A percentile compares a stretch with the other conserved stretches of the same genome.
Conservation (phyloP, 2,113 vertebrate genomes). For the Mohoua ochrocephala region DNA sequence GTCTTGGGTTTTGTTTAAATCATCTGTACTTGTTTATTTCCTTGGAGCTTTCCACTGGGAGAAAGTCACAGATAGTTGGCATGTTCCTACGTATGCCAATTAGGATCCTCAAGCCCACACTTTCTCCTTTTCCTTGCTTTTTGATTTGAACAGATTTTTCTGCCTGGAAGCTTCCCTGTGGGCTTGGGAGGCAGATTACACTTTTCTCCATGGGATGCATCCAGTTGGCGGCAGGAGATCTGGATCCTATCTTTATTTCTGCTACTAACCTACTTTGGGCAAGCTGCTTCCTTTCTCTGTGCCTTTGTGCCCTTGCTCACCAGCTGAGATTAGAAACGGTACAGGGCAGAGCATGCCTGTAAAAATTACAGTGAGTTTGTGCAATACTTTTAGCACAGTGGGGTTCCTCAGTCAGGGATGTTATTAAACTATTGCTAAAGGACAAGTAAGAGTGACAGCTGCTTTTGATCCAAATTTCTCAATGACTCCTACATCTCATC, state of each 20-base stretch:
- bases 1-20: background rate
- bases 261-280: constrained; percentile 54
- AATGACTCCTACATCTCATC: background rate
- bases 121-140: background rate
- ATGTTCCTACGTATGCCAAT: background rate
- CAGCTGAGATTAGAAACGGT: constrained; percentile 10
- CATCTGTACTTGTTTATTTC: background rate
- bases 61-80: background rate
- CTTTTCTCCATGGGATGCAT: background rate
- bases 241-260: constrained; percentile 40
- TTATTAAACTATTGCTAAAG: background rate
- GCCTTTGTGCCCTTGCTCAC: constrained; percentile 40
- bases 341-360: constrained; percentile 11
- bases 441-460: constrained; percentile 23
- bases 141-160: constrained; percentile 28
- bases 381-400: constrained; percentile 18
- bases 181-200: constrained; percentile 9
- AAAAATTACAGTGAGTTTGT: constrained; percentile 23
- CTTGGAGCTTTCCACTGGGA: background rate
- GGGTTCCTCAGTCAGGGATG: background rate
- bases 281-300: constrained; percentile 40
- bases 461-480: background rate
- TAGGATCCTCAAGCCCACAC: background rate
- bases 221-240: constrained; percentile 25
- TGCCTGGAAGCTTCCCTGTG: constrained; percentile 6